Conservation (phyloP, 2,888 invertebrate genomes). For the Troides helena region DNA sequence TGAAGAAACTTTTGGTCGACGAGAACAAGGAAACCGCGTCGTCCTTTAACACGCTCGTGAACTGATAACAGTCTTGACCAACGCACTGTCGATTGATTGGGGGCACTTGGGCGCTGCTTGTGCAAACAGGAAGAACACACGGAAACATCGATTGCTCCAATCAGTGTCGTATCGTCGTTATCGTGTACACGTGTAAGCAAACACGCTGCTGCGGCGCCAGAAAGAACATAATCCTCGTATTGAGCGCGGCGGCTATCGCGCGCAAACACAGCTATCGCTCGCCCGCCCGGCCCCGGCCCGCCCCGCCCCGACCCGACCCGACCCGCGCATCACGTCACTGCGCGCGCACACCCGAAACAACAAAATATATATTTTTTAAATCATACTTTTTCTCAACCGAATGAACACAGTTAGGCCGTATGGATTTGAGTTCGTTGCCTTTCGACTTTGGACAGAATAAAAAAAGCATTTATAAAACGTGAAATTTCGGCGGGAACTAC, state of each 20-base stretch:
- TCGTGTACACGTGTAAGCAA: constrained; percentile 63
- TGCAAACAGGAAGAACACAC: constrained; percentile 3
- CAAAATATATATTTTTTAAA: no score
- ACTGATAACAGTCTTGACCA: background rate
- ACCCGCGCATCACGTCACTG: no score
- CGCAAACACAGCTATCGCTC: constrained; percentile 41
- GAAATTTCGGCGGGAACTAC: background rate
- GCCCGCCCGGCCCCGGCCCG: constrained; percentile 6
- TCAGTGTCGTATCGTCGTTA: constrained; percentile 18
- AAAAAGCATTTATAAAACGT: background rate
- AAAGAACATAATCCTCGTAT: constrained; percentile 67
- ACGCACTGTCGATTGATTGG: background rate
- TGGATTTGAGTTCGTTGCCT: background rate
- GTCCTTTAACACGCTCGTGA: background rate
- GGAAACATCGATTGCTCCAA: constrained; percentile 16
- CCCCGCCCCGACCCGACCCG: background rate
- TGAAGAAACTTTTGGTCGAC: no score
- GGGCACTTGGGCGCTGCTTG: background rate
- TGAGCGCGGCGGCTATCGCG: constrained; percentile 55
- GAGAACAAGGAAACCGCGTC: no score
- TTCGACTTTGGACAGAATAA: background rate
- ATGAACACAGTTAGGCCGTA: background rate
- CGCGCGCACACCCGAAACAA: no score
- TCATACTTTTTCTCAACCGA: no score
- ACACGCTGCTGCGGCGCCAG: constrained; percentile 46